These are phyloP conservation scores for Cydia pomonella DNA, from an alignment of 1,140 invertebrate species.

Conservation along the genomic window DNA sequence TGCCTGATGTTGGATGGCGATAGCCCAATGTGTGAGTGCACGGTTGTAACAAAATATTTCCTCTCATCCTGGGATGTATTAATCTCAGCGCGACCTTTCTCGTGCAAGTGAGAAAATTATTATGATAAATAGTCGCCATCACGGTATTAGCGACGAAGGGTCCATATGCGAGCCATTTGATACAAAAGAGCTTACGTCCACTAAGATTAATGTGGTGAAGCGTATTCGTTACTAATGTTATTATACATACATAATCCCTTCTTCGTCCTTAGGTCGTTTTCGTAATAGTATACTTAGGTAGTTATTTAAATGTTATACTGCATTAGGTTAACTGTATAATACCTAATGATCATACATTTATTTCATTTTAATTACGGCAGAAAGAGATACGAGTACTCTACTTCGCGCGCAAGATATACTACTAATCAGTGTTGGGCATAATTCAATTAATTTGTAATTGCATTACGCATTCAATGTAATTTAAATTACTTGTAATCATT, in stretches of 20 bases:
- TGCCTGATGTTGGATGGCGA: too few species aligned
- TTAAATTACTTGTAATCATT: too few species aligned
- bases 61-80: neutral
- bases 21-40: neutral
- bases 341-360: too few species aligned
- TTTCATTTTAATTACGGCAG: too few species aligned
- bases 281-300: neutral
- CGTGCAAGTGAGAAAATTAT: slow-evolving; percentile 30
- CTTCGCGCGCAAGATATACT: too few species aligned
- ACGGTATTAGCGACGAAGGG: slow-evolving; percentile 22
- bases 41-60: neutral
- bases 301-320: neutral
- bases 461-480: too few species aligned
- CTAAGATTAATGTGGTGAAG: neutral
- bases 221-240: neutral
- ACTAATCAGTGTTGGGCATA: too few species aligned
- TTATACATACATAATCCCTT: neutral
- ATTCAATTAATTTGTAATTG: too few species aligned
- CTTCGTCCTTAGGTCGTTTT: neutral
- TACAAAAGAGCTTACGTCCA: slow-evolving; percentile 24
- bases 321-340: neutral
- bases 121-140: slow-evolving; percentile 21
- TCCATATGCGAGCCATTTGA: slow-evolving; percentile 11
- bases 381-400: too few species aligned
- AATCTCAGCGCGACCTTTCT: slow-evolving; percentile 24